These are phyloP conservation scores for Delphinapterus leucas DNA, from an alignment of 2,113 vertebrate species.

Conservation along the genomic window DNA sequence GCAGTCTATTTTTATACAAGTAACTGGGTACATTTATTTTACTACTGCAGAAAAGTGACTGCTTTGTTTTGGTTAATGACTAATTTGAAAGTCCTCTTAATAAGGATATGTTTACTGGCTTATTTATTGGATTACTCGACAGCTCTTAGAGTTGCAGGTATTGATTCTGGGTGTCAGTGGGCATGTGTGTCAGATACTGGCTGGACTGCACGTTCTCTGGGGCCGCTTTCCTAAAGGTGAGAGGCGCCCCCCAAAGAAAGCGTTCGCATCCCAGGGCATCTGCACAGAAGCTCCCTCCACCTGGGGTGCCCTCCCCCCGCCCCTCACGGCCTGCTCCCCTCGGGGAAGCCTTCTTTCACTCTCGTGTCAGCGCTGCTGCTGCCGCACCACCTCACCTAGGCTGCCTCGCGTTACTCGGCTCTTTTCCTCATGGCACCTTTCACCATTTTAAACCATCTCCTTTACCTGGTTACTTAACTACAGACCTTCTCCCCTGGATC, in stretches of 20 bases:
- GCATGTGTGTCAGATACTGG: background rate
- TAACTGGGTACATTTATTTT: background rate
- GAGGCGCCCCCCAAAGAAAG: background rate
- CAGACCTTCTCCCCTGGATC: background rate
- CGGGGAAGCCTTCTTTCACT: background rate
- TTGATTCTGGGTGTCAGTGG: background rate
- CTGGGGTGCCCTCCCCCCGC: background rate
- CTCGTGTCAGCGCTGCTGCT: rapidly evolving
- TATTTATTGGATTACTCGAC: background rate
- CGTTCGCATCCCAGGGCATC: rapidly evolving
- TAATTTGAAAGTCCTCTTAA: background rate
- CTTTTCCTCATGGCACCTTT: background rate
- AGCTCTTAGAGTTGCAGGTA: background rate
- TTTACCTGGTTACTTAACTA: background rate
- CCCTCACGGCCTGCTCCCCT: rapidly evolving
- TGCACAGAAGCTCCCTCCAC: background rate
- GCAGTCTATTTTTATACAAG: background rate
- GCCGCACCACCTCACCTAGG: too few relatives aligned
- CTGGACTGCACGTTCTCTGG: rapidly evolving
- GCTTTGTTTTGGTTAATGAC: background rate
- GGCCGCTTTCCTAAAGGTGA: too few relatives aligned
- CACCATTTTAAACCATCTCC: background rate
- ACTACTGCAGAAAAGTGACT: background rate
- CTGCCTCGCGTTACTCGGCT: background rate
- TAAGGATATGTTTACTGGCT: background rate